These are phyloP conservation scores for Cynaeus angustus DNA, from an alignment of 2,888 invertebrate genomes.

Conservation along the genomic window DNA sequence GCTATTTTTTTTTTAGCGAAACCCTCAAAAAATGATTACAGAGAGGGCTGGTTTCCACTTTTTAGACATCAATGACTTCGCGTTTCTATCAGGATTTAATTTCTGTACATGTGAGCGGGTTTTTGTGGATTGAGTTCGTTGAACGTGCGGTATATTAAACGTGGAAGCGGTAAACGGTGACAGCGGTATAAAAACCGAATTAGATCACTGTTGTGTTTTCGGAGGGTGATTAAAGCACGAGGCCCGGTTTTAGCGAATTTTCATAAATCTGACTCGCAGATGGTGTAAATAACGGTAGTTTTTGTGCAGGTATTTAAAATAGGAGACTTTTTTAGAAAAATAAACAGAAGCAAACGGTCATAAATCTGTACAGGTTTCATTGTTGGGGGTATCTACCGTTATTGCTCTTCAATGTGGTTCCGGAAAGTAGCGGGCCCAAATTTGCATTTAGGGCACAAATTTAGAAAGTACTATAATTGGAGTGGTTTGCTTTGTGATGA, in stretches of 20 bases:
- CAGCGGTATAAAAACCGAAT: slow-evolving; percentile 39
- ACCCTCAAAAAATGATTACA: slow-evolving; percentile 52
- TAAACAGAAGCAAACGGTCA: slow-evolving; percentile 17
- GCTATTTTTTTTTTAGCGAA: slow-evolving; percentile 49
- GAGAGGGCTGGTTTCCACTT: slow-evolving; percentile 47
- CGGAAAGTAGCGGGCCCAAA: slow-evolving; percentile 34
- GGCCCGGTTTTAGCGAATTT: slow-evolving; percentile 12
- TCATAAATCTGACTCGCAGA: slow-evolving; percentile 43
- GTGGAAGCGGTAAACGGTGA: slow-evolving; percentile 37
- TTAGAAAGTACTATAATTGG: no score
- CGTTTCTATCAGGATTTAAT: slow-evolving; percentile 15
- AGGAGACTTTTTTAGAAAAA: slow-evolving; percentile 7
- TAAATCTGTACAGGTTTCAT: slow-evolving; percentile 42
- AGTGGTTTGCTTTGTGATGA: no score
- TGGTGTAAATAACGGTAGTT: slow-evolving; percentile 48
- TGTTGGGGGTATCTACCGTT: slow-evolving; percentile 1
- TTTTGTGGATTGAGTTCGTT: not conserved
- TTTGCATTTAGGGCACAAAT: not conserved
- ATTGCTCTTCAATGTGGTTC: slow-evolving; percentile 6
- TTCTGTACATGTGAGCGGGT: not conserved
- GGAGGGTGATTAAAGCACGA: slow-evolving; percentile 31
- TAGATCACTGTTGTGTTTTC: slow-evolving; percentile 42
- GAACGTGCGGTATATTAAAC: slow-evolving; percentile 32
- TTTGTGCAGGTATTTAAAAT: slow-evolving; percentile 47
- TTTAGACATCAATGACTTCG: slow-evolving; percentile 41